A percentile compares a stretch with the other conserved stretches of the same genome.
These are phyloP conservation scores for Pedionomus torquatus DNA, from an alignment of 2,113 vertebrate species.

Conservation along the genomic window DNA sequence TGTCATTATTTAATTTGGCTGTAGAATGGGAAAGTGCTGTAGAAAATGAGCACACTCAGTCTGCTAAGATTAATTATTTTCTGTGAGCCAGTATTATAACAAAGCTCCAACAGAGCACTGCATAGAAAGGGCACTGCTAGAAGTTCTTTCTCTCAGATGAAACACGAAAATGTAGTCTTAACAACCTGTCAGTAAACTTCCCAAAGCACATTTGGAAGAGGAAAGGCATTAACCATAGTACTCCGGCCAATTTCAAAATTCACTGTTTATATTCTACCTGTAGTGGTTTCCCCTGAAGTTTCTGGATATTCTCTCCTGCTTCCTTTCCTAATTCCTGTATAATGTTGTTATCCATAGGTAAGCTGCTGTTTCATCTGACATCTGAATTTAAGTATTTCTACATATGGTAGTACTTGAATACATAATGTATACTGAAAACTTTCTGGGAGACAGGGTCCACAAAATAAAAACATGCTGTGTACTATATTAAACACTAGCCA, in stretches of 20 bases:
- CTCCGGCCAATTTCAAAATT: neutral
- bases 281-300: slow-evolving; percentile 10
- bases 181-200: slow-evolving; percentile 8
- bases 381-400: neutral
- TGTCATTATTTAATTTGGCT: neutral
- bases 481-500: neutral
- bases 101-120: neutral
- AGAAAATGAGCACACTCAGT: neutral
- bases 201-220: neutral
- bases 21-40: neutral
- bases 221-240: slow-evolving; percentile 13
- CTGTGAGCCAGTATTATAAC: neutral
- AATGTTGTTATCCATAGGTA: neutral
- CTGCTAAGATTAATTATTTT: neutral
- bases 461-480: neutral
- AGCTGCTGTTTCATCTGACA: neutral
- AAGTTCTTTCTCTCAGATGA: neutral
- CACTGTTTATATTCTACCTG: slow-evolving; percentile 13
- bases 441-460: neutral
- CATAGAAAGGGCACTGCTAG: neutral
- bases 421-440: neutral
- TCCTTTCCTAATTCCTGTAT: neutral
- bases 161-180: neutral
- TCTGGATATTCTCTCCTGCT: neutral
- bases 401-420: neutral